Base-by-base conservation (phyloP, 1,140 invertebrate genomes). In the Drosophila lacertosa region DNA sequence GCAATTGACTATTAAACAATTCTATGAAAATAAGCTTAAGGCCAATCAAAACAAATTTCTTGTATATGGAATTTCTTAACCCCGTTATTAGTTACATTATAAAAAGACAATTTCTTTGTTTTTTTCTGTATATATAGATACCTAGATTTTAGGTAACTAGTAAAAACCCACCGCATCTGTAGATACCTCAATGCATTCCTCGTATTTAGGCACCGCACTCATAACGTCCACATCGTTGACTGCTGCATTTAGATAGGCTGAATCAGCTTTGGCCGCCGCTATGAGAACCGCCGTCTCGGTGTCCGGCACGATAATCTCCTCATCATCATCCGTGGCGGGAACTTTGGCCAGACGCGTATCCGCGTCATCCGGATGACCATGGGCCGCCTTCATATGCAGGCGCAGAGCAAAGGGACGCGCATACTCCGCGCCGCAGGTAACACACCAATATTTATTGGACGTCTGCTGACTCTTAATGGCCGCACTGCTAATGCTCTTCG, bases 401-500 rank as follows among this genome's bases (percentile, higher is more conserved):
- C 94, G 94, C 5, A 96, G 84, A 0, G 95, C 95, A 91, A 95
- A 95, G 0, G 94, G 92, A 0, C 95, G 91, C 3, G 94, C 95
- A 83, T 96, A 96, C 32, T 93, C 94, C 0, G 95, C 95, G 4
- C 95, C 95, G 78, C 95, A 96, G n/a, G 94, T 89, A 37, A 92
- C 90, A 72, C 95, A 96, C 51, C 93, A 93, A 71, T 94, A 95
- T 73, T 95, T 95, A 0, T 94, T 95, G 70, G 74, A 32, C 51
- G 60, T 35, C 15, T 59, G 95, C 5, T 59, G 60, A 32, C 11
- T 45, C 94, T 93, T 66, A 6, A 18, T 32, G 3, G 40, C 18
- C 2, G 24, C 13, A 16, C 15, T 70, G 29, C 33, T 42, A 3
- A 18, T 29, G 39, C 16, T 33, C 20, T 57, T 74, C 4, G 29